These are phyloP conservation scores for Musca domestica DNA, from an alignment of 1,140 invertebrate species.

Conservation along the genomic window DNA sequence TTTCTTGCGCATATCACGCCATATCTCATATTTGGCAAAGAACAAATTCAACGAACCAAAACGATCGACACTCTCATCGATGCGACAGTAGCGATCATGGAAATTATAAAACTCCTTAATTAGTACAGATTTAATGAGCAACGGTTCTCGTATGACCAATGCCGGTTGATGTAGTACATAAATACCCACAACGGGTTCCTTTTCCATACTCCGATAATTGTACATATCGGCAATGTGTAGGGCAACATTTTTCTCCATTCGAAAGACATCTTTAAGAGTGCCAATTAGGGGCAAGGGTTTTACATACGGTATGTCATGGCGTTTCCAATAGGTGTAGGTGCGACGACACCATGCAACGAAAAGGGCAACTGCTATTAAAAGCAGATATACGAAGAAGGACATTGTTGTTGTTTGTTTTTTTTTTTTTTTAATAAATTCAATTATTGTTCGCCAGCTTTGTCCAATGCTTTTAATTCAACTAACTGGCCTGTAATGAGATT, in stretches of 20 bases:
- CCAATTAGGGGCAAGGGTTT: conserved; percentile 35
- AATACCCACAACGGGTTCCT: conserved; percentile 48
- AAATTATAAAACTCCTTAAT: conserved; percentile 55
- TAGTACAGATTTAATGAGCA: conserved; percentile 57
- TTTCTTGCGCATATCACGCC: conserved; percentile 44
- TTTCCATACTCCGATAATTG: conserved; percentile 25
- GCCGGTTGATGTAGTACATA: conserved; percentile 55
- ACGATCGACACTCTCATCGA: conserved; percentile 34
- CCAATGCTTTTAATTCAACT: too few relatives aligned
- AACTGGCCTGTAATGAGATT: too few relatives aligned
- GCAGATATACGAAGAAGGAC: too few relatives aligned
- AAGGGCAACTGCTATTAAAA: too few relatives aligned
- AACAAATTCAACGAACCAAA: conserved; percentile 45
- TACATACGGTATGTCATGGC: neutral
- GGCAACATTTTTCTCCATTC: conserved; percentile 37
- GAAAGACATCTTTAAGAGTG: conserved; percentile 37
- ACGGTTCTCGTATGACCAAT: conserved; percentile 56
- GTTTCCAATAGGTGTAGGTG: neutral
- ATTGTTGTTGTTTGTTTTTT: too few relatives aligned
- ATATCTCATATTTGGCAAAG: conserved; percentile 40
- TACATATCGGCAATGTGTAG: conserved; percentile 36
- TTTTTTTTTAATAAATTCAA: too few relatives aligned
- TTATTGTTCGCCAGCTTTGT: too few relatives aligned
- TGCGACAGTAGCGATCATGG: conserved; percentile 44
- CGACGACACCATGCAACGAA: too few relatives aligned